Conservation (phyloP, 2,888 invertebrate species). For the Cartodere bifasciata region DNA sequence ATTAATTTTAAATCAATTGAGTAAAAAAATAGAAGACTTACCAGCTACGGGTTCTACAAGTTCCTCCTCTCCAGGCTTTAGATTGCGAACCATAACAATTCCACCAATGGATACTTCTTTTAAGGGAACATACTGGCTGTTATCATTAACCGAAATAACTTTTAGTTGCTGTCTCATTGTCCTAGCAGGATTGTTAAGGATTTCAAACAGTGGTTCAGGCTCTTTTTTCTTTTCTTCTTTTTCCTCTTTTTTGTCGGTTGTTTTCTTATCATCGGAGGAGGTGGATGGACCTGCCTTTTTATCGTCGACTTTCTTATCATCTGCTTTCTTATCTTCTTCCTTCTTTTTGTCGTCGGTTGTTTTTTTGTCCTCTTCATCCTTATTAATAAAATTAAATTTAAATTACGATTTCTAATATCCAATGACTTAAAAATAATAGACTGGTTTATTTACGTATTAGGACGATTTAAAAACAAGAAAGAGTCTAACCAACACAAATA, state of each 20-base stretch:
- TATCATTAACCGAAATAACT: slow-evolving; percentile 65
- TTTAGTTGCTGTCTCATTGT: slow-evolving; percentile 85
- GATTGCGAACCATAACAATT: slow-evolving; percentile 86
- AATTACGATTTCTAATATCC: no score
- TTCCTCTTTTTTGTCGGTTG: slow-evolving; percentile 37
- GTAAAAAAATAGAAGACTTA: slow-evolving; percentile 23
- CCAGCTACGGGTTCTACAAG: slow-evolving; percentile 84
- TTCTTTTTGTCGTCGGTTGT: slow-evolving; percentile 33
- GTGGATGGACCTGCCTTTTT: slow-evolving; percentile 27
- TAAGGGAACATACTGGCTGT: slow-evolving; percentile 67
- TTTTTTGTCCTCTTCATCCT: slow-evolving; percentile 32
- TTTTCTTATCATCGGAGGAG: slow-evolving; percentile 27
- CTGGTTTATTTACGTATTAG: no score
- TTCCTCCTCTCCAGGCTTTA: slow-evolving; percentile 65
- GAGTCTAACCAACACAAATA: no score
- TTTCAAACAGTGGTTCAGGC: slow-evolving; percentile 84
- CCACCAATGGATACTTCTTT: slow-evolving; percentile 93
- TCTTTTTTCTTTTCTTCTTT: slow-evolving; percentile 58
- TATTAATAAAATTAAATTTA: no score
- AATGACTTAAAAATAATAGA: no score
- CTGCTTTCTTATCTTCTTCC: slow-evolving; percentile 35
- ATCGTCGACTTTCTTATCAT: slow-evolving; percentile 34
- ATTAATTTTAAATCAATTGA: no score
- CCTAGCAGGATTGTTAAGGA: slow-evolving; percentile 88
- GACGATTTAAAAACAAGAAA: no score